Percentiles rank a stretch among this genome's conserved stretches.
phyloP scores from a whole-genome alignment of 1,140 invertebrate genomes.

The Nephila pilipes region DNA sequence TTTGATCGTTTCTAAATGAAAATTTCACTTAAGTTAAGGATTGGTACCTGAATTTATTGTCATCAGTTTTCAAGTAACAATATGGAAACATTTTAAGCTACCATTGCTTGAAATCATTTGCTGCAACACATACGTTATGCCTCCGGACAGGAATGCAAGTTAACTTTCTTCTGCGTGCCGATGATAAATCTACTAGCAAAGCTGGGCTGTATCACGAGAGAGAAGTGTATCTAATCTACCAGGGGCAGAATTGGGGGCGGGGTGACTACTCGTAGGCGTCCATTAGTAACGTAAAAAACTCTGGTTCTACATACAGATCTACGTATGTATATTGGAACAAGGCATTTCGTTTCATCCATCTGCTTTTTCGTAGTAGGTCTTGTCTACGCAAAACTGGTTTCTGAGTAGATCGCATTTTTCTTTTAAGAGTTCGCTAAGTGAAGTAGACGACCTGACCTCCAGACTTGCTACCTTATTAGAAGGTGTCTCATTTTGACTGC shows the following conservation, averaged over 20 bases:
- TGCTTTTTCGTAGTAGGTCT: constrained; percentile 51
- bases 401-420: constrained; percentile 53
- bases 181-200: neutral
- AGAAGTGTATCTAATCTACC: neutral
- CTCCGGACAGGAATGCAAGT: neutral
- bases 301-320: neutral
- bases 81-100: no score
- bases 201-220: neutral
- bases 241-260: neutral
- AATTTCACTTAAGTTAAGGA: no score
- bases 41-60: no score
- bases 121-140: no score
- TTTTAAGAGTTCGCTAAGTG: neutral
- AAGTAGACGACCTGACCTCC: constrained; percentile 68
- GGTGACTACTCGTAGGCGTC: neutral
- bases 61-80: no score
- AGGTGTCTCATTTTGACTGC: constrained; percentile 64
- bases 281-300: neutral
- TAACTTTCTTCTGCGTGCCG: neutral
- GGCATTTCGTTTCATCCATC: constrained; percentile 29
- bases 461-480: constrained; percentile 61
- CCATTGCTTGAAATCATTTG: no score
- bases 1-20: no score
- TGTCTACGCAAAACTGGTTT: constrained; percentile 66
- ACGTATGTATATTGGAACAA: neutral